Conservation (phyloP, 1,140 invertebrate genomes). For the Trypoxylus dichotomus region DNA sequence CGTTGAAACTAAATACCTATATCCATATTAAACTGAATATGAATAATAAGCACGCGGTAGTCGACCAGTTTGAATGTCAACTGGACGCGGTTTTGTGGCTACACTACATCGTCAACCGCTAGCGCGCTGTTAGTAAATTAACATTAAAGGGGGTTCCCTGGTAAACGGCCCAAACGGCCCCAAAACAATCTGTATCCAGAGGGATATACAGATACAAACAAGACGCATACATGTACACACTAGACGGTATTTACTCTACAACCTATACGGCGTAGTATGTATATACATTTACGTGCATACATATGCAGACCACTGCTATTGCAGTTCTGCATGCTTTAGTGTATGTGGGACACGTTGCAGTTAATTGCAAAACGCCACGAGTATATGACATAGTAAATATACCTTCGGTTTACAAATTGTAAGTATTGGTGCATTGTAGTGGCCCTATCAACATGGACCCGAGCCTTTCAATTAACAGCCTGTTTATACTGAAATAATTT, state of each 20-base stretch:
- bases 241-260: conserved; percentile 20
- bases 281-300: neutral
- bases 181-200: conserved; percentile 28
- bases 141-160: neutral
- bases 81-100: conserved; percentile 26
- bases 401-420: conserved; percentile 40
- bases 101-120: conserved; percentile 21
- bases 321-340: neutral
- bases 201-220: conserved; percentile 28
- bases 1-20: neutral
- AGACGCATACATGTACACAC: conserved; percentile 1
- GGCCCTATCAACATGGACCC: conserved; percentile 26
- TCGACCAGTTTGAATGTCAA: conserved; percentile 25
- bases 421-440: conserved; percentile 38
- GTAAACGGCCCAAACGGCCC: conserved; percentile 18
- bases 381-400: conserved; percentile 41
- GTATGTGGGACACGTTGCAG: conserved; percentile 34
- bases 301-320: conserved; percentile 8
- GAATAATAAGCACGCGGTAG: conserved; percentile 22
- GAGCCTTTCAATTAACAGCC: conserved; percentile 27
- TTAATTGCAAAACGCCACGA: conserved; percentile 38
- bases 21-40: conserved; percentile 21
- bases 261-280: neutral
- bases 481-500: conserved; percentile 33
- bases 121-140: conserved; percentile 28